Base-by-base conservation (phyloP, 1,140 invertebrate genomes). In the Homarus americanus region DNA sequence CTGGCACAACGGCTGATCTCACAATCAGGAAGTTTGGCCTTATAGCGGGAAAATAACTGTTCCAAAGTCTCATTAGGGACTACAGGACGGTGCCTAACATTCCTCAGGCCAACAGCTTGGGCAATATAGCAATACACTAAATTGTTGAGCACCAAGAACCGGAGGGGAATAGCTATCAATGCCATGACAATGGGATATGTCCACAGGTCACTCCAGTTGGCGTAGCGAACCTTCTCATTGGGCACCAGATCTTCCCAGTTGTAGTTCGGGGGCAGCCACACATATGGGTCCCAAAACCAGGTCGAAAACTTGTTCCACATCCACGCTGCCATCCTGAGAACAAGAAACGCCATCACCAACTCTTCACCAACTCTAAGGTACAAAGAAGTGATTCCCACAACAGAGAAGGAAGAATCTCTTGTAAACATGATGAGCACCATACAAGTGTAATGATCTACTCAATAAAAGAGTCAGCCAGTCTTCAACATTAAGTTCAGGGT, bases 231-330 rank as follows among this genome's bases (percentile, higher is more conserved):
- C 93, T 96, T 95, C 73, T 97, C 95, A 91, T 96, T 97, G 36
- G 97, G 97, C 93, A 96, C 95, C 73, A 98, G 96, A 93, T 98
- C 97, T n/a, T 95, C 95, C 98, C 98, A 98, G 93, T 97, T 97
- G 88, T 96, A 96, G 94, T 98, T 98, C 91, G 97, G 97, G n/a
- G 92, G 92, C 49, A 93, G 89, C 92, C 92, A 93, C 63, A 93
- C 87, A 24, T 63, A 32, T 73, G 86, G 91, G 44, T 93, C 92
- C 92, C 92, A 93, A 87, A 93, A 93, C 87, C 91, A 91, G 32
- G 72, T 41, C 28, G 92, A 93, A 91, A 92, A 73, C 24, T 44
- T 82, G 86, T 72, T 78, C 80, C 91, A 84, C 91, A 87, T 82
- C 94, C 79, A 82, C 80, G 88, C 88, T 83, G 88, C 88, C 80